Evolutionary conservation across 23 tunicate genomes (phyloP), one percentile per base, ranked within the genome.

Genomic region (Styela clava): DNA sequence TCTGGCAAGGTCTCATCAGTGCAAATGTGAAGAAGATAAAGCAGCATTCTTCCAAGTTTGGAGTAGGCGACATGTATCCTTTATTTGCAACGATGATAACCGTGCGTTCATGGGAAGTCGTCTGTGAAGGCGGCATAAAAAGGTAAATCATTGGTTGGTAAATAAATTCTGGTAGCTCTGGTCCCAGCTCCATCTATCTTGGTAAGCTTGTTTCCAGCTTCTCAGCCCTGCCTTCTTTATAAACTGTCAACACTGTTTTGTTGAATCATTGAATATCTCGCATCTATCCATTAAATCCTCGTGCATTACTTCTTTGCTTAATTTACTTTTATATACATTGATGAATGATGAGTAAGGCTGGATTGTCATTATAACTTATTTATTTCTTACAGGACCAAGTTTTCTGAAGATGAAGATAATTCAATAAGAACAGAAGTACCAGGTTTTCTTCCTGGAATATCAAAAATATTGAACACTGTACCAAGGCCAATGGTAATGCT

Each of bases 81-180:
- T 35, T 95, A 22, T 85, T 95, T 27, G 88, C 94, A 3, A 90
- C 99, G 2, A 95, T 95, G 31, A 91, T 95, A 7, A 86, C 95
- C 0, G 99, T 95, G 26, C 83, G 99, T 69, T 79, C 91, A 28
- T 95, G 99, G 99, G 85, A 95, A 52, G 91, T 83, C 16, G 88
- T 95, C 28, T 83, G 86, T 22, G 82, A 86, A 32, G 68, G 83
- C 28, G 95, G 99, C 28, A 79, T 94, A 21, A 52, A 74, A 74
- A 92, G 84, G 88, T 89, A 69, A 69, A 64, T 51, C 23, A 22
- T n/a, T n/a, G n/a, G n/a, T n/a, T n/a, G n/a, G n/a, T n/a, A n/a
- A n/a, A n/a, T n/a, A n/a, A n/a, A n/a, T 78, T 7, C 9, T 21
- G 25, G 16, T 22, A 22, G 26, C 24, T 23, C 26, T 16, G 16